Evolutionary conservation across 2,797 vertebrate genomes (phyloP).

Genomic region (Chaetodon trifasciatus): DNA sequence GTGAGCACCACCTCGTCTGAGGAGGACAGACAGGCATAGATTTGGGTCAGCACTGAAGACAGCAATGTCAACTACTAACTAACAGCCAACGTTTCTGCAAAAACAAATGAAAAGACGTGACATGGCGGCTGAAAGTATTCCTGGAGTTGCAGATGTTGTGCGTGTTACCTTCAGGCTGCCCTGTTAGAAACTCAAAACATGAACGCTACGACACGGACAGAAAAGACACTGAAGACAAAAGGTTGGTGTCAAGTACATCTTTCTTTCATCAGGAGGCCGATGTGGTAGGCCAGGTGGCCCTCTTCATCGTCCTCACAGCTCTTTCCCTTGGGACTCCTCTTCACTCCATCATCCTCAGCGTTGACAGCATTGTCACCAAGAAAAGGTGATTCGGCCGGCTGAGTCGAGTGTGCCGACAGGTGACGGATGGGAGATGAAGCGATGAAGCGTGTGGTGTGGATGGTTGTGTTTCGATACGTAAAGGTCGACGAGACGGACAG

Average conservation of each 20-base stretch:
- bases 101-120: neutral
- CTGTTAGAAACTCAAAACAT: neutral
- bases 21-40: constrained; percentile 17
- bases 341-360: constrained; percentile 44
- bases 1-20: constrained; percentile 93
- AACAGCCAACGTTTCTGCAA: neutral
- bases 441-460: neutral
- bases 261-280: constrained; percentile 92
- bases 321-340: constrained; percentile 84
- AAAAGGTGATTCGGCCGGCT: constrained; percentile 10
- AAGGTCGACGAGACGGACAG: neutral
- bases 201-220: constrained; percentile 31
- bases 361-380: constrained; percentile 26
- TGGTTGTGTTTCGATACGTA: neutral
- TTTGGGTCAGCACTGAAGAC: neutral
- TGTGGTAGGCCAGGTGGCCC: constrained; percentile 93
- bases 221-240: constrained; percentile 80
- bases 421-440: neutral
- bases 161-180: neutral
- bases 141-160: accelerated
- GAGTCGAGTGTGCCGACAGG: neutral
- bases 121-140: neutral
- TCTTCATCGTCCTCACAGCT: constrained; percentile 91
- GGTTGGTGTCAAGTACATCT: constrained; percentile 88
- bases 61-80: too few species aligned